Base-by-base conservation (phyloP, 2,797 vertebrate species). In the Lates japonicus region DNA sequence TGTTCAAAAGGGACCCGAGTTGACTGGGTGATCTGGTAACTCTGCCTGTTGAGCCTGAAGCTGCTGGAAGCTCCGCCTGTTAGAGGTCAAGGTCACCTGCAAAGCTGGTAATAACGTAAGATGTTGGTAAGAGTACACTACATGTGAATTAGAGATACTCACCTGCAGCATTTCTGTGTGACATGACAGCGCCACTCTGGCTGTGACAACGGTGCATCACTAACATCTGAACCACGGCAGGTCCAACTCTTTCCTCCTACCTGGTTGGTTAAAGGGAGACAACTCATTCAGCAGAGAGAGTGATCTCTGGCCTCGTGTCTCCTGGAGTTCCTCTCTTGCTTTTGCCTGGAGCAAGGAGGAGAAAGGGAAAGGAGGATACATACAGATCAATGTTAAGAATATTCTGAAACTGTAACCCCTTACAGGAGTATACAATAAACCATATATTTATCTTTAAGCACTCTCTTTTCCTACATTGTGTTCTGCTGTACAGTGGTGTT, bases 1-100 rank as follows among this genome's bases (percentile, higher is more conserved):
- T 95, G 96, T 4, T 97, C 97, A 92, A 99, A 92, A 46, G 99
- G 96, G 0, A 97, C 94, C 75, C 96, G 97, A 0, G 96, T 94
- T 0, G 97, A 94, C 87, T 99, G 98, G 0, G 96, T 93, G 65
- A 97, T 95, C 86, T 98, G 93, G 95, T 16, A 99, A 81, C 11
- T 97, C 95, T 37, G 97, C 96, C 89, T 99, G 98, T 81, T 98
- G 97, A 52, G 96, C 92, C 83, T 98, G 97, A 82, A 99, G 96
- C 91, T 97, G 97, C 93, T 96, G 96, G n/a, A 64, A 98, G 96
- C 90, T 90, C 96, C 0, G 81, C 89, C 98, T 99, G 93, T 54
- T 35, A 20, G 12, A 66, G 35, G 41, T 0, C 16, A 44, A 75
- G 46, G 35, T 85, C 19, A 63, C n/a, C n/a, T n/a, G n/a, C 1